Evolutionary conservation across 2,888 invertebrate species (phyloP), one percentile per base, ranked within the genome.

Genomic region (Cistogaster globosa): DNA sequence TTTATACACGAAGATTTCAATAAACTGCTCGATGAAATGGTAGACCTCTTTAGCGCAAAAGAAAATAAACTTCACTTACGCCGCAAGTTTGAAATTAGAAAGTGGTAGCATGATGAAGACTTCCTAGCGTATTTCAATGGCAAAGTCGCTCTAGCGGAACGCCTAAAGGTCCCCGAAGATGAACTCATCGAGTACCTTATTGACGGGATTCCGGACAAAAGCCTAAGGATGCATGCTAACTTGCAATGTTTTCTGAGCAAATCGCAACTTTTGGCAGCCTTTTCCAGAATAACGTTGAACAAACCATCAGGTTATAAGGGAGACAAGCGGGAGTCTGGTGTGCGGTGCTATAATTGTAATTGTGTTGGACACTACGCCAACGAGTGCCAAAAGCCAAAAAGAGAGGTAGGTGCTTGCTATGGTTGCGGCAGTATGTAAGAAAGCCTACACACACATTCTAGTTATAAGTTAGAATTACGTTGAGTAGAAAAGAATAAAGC

Each of bases 401-500:
- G 75, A 20, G 57, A 81, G 18, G n/a, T 55, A 12, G 86, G 86
- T 26, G 83, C 86, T 0, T 83, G 86, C 48, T 83, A 77, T 58
- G 86, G 53, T 9, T 86, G 86, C 16, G 76, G 79, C 1, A 83
- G 72, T 18, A 12, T 67, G 12, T n/a, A n/a, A n/a, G n/a, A n/a
- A n/a, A n/a, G n/a, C n/a, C n/a, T n/a, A n/a, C n/a, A n/a, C n/a
- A n/a, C n/a, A n/a, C n/a, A n/a, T n/a, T n/a, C n/a, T n/a, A n/a
- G n/a, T n/a, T n/a, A n/a, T n/a, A n/a, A n/a, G n/a, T n/a, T n/a
- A n/a, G n/a, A n/a, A n/a, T n/a, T n/a, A n/a, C n/a, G n/a, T n/a
- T n/a, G n/a, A n/a, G n/a, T n/a, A n/a, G n/a, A n/a, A n/a, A n/a
- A n/a, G n/a, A n/a, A n/a, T n/a, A n/a, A n/a, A n/a, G n/a, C n/a